Conservation (phyloP, 2,797 vertebrate genomes). For the Taenioides sp. region DNA sequence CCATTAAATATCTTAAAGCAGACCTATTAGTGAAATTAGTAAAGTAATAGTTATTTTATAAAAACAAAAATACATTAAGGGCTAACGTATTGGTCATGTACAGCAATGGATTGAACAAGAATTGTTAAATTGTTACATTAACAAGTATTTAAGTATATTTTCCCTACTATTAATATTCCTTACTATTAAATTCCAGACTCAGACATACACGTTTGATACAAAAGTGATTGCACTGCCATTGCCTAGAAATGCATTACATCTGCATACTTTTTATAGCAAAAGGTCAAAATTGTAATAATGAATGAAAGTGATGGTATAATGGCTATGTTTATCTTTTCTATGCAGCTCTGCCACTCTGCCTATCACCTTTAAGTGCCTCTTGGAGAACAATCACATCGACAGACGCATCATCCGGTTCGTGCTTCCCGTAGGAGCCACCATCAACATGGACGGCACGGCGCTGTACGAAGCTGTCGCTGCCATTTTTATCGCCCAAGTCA, state of each 20-base stretch:
- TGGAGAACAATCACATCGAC: conserved; percentile 98
- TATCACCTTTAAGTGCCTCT: conserved; percentile 99
- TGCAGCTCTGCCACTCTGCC: conserved; percentile 95
- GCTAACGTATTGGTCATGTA: too few species aligned
- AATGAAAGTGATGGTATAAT: background rate
- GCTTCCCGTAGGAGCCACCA: conserved; percentile 95
- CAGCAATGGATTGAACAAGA: too few species aligned
- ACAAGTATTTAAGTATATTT: too few species aligned
- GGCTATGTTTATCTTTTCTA: background rate
- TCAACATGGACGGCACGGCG: conserved; percentile 97
- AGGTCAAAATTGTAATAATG: background rate
- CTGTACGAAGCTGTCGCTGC: conserved; percentile 96
- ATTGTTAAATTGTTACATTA: too few species aligned
- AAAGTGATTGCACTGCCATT: too few species aligned
- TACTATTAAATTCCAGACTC: too few species aligned
- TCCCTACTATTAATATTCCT: too few species aligned
- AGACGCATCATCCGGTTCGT: conserved; percentile 94
- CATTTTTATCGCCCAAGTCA: conserved; percentile 99
- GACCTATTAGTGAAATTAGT: too few species aligned
- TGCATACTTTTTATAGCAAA: too few species aligned
- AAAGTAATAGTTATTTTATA: background rate
- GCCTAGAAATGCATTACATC: too few species aligned
- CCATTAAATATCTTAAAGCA: too few species aligned
- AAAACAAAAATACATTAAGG: background rate
- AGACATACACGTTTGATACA: too few species aligned